Percentiles rank a stretch among this genome's conserved stretches.
phyloP scores from a whole-genome alignment of 2,113 vertebrate genomes.

The Baryphthengus martii region DNA sequence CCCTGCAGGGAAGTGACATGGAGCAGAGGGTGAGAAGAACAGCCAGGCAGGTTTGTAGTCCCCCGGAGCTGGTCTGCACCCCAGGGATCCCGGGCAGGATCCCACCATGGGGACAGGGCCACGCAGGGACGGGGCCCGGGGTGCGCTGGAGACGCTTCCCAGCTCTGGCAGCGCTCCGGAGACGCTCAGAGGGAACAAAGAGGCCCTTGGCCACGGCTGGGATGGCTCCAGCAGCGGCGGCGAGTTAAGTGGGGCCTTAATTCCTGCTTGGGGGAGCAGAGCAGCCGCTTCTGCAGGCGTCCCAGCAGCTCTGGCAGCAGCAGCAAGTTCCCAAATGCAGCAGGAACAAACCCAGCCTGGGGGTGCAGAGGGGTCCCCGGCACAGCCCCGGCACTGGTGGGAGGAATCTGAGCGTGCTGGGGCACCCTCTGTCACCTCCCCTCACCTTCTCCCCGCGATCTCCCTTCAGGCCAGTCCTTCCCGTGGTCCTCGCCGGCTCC shows the following conservation, averaged over 20 bases:
- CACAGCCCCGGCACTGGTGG: accelerated
- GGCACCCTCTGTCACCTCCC: neutral
- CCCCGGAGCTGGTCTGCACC: neutral
- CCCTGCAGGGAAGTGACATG: neutral
- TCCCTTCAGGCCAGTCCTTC: conserved; percentile 20
- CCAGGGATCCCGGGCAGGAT: neutral
- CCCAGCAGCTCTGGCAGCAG: neutral
- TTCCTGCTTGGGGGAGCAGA: neutral
- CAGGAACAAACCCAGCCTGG: neutral
- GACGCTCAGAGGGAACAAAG: neutral
- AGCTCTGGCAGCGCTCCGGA: neutral
- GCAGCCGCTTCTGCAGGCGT: neutral
- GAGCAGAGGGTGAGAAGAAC: neutral
- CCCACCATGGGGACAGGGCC: neutral
- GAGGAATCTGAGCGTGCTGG: neutral
- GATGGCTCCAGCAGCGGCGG: neutral
- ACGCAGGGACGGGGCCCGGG: accelerated
- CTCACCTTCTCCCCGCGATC: conserved; percentile 63
- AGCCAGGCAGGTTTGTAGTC: accelerated
- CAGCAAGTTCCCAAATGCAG: accelerated
- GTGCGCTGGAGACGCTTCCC: neutral
- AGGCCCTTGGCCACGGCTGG: conserved; percentile 7
- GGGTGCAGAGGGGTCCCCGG: accelerated
- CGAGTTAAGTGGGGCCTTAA: neutral
- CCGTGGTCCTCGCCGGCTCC: conserved; percentile 16